Evolutionary conservation across 2,888 invertebrate genomes (phyloP).

Genomic region (Protonemura montana): DNA sequence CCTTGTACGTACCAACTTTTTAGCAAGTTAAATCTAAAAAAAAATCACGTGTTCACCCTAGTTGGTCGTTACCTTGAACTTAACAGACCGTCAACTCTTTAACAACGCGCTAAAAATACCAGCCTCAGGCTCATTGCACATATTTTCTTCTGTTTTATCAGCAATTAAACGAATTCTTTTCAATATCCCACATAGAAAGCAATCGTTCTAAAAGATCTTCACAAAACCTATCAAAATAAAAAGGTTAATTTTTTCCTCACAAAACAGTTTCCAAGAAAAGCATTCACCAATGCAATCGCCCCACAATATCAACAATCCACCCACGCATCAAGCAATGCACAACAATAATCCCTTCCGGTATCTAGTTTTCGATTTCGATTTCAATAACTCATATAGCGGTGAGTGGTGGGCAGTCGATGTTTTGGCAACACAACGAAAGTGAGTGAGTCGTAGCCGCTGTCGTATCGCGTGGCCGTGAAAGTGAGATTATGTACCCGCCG

Average conservation of each 20-base stretch:
- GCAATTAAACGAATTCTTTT: too few species aligned
- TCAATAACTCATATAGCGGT: background rate
- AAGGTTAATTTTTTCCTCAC: background rate
- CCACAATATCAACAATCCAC: background rate
- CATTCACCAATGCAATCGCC: background rate
- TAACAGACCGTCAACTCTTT: too few species aligned
- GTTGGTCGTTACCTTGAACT: too few species aligned
- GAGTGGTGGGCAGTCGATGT: background rate
- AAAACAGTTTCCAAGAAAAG: background rate
- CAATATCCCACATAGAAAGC: background rate
- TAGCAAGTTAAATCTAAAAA: too few species aligned
- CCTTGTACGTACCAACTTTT: too few species aligned
- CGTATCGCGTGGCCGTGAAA: conserved; percentile 28
- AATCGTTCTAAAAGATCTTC: background rate
- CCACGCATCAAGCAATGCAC: background rate
- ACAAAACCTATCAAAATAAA: background rate
- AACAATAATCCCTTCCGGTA: background rate
- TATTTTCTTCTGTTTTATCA: too few species aligned
- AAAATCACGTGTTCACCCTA: too few species aligned
- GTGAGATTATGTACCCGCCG: background rate
- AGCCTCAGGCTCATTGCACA: too few species aligned
- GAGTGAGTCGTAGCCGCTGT: background rate
- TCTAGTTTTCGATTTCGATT: background rate
- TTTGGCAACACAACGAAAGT: conserved; percentile 13
- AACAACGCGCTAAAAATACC: too few species aligned